Evolutionary conservation across 2,113 vertebrate genomes (phyloP).

Genomic region (Tragulus kanchil): DNA sequence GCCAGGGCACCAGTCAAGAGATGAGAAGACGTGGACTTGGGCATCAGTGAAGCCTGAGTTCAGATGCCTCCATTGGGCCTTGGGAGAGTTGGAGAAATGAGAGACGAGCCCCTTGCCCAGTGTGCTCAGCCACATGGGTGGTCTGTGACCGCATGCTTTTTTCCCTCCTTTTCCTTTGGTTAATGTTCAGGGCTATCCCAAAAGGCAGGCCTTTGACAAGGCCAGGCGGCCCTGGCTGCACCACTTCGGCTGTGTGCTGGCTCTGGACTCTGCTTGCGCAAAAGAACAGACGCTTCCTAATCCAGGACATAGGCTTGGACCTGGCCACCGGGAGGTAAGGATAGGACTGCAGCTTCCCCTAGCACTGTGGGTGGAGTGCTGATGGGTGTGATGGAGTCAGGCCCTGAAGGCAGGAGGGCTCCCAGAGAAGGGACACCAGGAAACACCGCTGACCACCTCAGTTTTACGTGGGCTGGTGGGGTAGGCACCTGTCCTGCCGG

Average conservation of each 20-base stretch:
- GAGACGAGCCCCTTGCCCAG: not conserved
- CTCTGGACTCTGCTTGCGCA: not conserved
- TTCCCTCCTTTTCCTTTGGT: not conserved
- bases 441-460: not conserved
- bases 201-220: not conserved
- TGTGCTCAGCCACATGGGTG: not conserved
- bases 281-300: not conserved
- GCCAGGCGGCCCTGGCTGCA: accelerated
- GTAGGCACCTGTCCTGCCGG: not conserved
- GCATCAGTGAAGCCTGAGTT: not conserved
- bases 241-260: not conserved
- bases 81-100: not conserved
- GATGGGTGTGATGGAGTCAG: not conserved
- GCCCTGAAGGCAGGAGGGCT: not conserved
- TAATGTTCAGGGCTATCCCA: not conserved
- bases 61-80: not conserved
- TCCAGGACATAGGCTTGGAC: not conserved
- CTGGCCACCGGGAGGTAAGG: not conserved
- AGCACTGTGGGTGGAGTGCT: not conserved
- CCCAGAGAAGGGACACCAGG: not conserved
- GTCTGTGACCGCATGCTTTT: accelerated
- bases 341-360: too few relatives aligned
- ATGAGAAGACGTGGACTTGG: not conserved
- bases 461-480: not conserved
- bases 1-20: accelerated